Conservation (phyloP, 2,888 invertebrate species). For the Andrena flavipes region DNA sequence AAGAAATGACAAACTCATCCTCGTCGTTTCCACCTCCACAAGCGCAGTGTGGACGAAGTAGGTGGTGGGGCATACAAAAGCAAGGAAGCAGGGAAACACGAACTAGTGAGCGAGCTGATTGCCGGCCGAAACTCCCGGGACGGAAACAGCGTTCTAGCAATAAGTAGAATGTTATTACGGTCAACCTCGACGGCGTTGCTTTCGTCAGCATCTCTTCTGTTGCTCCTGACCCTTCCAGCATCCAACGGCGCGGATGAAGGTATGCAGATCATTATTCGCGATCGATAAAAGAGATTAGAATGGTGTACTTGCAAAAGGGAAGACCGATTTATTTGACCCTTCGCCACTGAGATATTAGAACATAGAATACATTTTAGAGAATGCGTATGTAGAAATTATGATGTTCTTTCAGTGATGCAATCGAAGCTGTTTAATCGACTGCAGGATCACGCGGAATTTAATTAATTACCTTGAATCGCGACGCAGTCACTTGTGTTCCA, state of each 20-base stretch:
- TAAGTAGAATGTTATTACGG: not conserved
- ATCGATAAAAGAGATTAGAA: not conserved
- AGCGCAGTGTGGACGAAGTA: not conserved
- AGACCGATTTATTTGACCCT: not conserved
- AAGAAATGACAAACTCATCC: not conserved
- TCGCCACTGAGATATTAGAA: too few relatives aligned
- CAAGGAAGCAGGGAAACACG: not conserved
- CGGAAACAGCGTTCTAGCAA: not conserved
- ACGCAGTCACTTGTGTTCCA: too few relatives aligned
- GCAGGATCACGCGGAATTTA: too few relatives aligned
- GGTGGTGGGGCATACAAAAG: conserved; percentile 48
- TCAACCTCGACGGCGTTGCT: not conserved
- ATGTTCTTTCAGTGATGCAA: too few relatives aligned
- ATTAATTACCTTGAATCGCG: too few relatives aligned
- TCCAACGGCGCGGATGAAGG: conserved; percentile 9
- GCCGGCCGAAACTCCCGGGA: not conserved
- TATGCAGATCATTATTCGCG: not conserved
- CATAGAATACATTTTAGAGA: too few relatives aligned
- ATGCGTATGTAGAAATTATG: too few relatives aligned
- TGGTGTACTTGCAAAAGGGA: not conserved
- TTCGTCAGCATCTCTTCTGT: not conserved
- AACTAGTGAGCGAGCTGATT: conserved; percentile 9
- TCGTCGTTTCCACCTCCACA: conserved; percentile 23
- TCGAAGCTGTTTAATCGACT: too few relatives aligned
- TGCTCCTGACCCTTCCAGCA: not conserved